Base-by-base conservation (phyloP, 2,888 invertebrate species). In the Orthosia cruda region DNA sequence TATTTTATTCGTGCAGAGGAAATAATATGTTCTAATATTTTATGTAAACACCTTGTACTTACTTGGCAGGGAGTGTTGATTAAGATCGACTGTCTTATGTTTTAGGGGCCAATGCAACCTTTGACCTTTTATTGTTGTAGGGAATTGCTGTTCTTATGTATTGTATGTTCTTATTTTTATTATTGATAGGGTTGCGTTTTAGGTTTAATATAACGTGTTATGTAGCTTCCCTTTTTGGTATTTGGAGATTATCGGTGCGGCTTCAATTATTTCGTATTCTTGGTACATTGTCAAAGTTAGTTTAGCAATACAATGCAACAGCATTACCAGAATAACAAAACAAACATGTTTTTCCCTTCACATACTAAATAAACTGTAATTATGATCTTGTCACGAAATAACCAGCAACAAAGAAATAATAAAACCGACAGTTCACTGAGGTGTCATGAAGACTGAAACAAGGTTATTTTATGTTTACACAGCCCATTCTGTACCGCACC, bases 1-100 rank as follows among this genome's bases (percentile, higher is more conserved):
- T 89, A 91, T 93, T 93, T 92, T 91, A 92, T 92, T 92, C 89
- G 89, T 90, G 87, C 87, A 88, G 84, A 87, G 87, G 83, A 90
- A 90, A 91, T 91, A 88, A 91, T 88, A 90, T 88, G 71, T n/a
- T n/a, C 81, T 81, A 74, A 88, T 83, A 79, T 82, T 88, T 87
- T 86, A 80, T 74, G 75, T 77, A 85, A 81, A 85, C 77, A 82
- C 66, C 40, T 61, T 77, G 66, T 68, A 58, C 64, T 67, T 54
- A 47, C 15, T 57, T 32, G 15, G 57, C 5, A 47, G 18, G 13
- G 32, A 49, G 26, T 66, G 15, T 68, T 74, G 75, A 81, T 81
- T 75, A 74, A 73, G 49, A 71, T 68, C 18, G 61, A 68, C 45
- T 64, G 55, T 76, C 40, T 71, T 61, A 7, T 54, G 32, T 62